These are phyloP conservation scores for Mormyrus hasselquistii DNA, from an alignment of 2,797 vertebrate genomes.

Conservation along the genomic window DNA sequence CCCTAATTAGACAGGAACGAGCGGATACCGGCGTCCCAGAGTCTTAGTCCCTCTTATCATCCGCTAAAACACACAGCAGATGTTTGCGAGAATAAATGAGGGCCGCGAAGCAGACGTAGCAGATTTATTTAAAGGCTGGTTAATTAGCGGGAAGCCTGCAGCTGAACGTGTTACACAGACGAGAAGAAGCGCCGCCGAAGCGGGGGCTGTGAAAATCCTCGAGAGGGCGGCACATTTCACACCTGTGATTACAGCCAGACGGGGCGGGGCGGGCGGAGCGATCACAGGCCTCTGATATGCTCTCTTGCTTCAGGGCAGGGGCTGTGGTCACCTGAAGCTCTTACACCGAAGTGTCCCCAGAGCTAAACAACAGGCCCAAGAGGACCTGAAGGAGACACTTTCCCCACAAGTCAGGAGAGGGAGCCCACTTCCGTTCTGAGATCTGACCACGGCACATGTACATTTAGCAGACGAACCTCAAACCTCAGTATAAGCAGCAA, in stretches of 20 bases:
- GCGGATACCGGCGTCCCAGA: not conserved
- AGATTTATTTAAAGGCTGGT: constrained; percentile 10
- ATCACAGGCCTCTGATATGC: not conserved
- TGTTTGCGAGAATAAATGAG: not conserved
- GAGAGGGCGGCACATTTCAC: constrained; percentile 10
- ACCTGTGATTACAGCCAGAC: constrained; percentile 29
- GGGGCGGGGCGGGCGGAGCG: not conserved
- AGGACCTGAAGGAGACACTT: not conserved
- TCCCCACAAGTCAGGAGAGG: not conserved
- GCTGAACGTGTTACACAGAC: not conserved
- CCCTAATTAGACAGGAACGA: not conserved
- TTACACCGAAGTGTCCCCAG: not conserved
- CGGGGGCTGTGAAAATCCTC: not conserved
- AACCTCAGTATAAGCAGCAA: not conserved
- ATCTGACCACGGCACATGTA: not conserved
- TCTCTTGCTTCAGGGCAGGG: not conserved
- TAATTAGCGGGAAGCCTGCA: not conserved
- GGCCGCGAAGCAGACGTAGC: not conserved
- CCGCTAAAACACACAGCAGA: not conserved
- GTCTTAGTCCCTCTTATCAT: not conserved
- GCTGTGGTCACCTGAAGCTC: not conserved
- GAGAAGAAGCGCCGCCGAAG: not conserved
- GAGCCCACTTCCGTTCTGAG: not conserved
- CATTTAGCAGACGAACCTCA: not conserved
- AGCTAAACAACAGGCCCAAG: not conserved